phyloP scores from a whole-genome alignment of 1,140 invertebrate species.

The Himalopsyche phryganea region DNA sequence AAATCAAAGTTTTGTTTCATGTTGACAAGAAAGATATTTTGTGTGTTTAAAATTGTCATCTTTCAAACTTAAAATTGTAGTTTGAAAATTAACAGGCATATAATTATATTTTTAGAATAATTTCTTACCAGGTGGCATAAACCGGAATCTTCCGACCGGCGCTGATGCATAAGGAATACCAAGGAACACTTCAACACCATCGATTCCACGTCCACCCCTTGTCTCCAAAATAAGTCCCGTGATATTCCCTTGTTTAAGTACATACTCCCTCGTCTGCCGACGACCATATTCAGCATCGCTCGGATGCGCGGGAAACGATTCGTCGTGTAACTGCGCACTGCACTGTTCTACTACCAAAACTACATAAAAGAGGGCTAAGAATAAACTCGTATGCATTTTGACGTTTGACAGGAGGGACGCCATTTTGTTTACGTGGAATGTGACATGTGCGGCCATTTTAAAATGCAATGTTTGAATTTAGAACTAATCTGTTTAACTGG shows the following conservation, averaged over 20 bases:
- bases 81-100: too few species aligned
- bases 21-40: too few species aligned
- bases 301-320: conserved; percentile 37
- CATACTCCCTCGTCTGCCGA: conserved; percentile 48
- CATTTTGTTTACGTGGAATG: too few species aligned
- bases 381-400: conserved; percentile 19
- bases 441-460: too few species aligned
- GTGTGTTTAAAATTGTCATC: too few species aligned
- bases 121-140: conserved; percentile 77
- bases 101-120: too few species aligned
- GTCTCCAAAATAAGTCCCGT: conserved; percentile 59
- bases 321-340: conserved; percentile 39
- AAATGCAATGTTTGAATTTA: too few species aligned
- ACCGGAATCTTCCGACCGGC: conserved; percentile 75
- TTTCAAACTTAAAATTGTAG: too few species aligned
- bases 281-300: conserved; percentile 41
- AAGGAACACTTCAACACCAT: conserved; percentile 59
- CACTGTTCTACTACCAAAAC: conserved; percentile 36
- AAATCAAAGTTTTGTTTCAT: too few species aligned
- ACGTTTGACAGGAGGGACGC: neutral
- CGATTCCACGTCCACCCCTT: conserved; percentile 50
- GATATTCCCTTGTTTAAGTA: conserved; percentile 55
- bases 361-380: conserved; percentile 42
- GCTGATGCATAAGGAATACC: conserved; percentile 90
- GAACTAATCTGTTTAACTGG: too few species aligned